A percentile compares a stretch with the other conserved stretches of the same genome.
These are phyloP conservation scores for Hirtodrosophila histrioides DNA, from an alignment of 2,888 invertebrate genomes.

Conservation along the genomic window DNA sequence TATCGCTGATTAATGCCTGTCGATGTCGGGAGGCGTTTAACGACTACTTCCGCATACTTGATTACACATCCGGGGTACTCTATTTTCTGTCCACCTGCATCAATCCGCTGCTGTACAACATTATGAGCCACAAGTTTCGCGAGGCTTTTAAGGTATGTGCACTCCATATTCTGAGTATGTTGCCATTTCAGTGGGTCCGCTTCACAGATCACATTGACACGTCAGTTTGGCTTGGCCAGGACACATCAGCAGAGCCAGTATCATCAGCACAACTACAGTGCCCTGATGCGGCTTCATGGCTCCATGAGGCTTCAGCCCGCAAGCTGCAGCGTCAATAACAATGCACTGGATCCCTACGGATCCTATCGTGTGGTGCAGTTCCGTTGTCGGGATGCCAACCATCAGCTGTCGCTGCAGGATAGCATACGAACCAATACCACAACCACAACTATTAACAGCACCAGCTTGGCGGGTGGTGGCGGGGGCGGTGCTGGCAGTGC, in stretches of 20 bases:
- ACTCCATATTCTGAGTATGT: too few species aligned
- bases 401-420: conserved; percentile 84
- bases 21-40: conserved; percentile 83
- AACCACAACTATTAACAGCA: conserved; percentile 76
- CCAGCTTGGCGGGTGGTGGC: conserved; percentile 29
- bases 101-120: conserved; percentile 89
- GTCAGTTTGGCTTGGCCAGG: conserved; percentile 81
- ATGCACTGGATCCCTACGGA: conserved; percentile 81
- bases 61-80: conserved; percentile 88
- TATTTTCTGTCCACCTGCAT: conserved; percentile 89
- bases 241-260: conserved; percentile 77
- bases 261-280: conserved; percentile 83
- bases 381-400: conserved; percentile 83
- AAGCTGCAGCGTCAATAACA: conserved; percentile 83
- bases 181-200: not conserved
- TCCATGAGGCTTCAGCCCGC: conserved; percentile 83
- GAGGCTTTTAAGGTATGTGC: conserved; percentile 87
- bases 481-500: conserved; percentile 18
- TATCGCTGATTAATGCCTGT: conserved; percentile 72
- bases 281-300: conserved; percentile 82
- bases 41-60: conserved; percentile 88
- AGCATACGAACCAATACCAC: conserved; percentile 82
- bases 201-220: conserved; percentile 81
- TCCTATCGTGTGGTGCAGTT: conserved; percentile 83
- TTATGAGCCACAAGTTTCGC: conserved; percentile 89